A percentile compares a stretch with the other conserved stretches of the same genome.
phyloP scores from a whole-genome alignment of 2,888 invertebrate species.

The Frankliniella intonsa region DNA sequence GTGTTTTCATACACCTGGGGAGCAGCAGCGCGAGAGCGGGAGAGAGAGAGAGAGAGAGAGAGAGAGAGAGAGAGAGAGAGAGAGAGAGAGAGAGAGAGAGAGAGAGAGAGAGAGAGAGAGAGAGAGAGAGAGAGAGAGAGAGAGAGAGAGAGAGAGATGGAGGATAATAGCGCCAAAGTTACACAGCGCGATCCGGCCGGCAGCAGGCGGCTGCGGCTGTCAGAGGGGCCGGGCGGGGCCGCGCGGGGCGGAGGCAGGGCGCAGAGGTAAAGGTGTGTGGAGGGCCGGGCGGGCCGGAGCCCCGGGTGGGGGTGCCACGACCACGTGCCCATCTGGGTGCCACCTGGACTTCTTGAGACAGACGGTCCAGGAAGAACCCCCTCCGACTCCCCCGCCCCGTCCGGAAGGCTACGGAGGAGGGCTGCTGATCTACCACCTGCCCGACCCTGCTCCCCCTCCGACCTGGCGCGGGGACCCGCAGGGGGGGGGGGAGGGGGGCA shows the following conservation, averaged over 20 bases:
- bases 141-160: neutral
- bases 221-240: neutral
- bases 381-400: neutral
- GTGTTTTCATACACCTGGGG: too few relatives aligned
- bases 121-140: too few relatives aligned
- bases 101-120: too few relatives aligned
- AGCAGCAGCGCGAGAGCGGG: too few relatives aligned
- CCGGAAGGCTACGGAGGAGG: conserved; percentile 6
- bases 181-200: neutral
- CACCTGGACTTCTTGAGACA: conserved; percentile 22
- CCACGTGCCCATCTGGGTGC: conserved; percentile 25
- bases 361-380: conserved; percentile 6
- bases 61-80: too few relatives aligned
- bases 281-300: neutral
- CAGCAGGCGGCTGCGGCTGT: neutral
- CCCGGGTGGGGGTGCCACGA: neutral
- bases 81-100: too few relatives aligned
- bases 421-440: conserved; percentile 19
- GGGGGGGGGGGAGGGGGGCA: neutral
- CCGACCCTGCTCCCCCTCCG: neutral
- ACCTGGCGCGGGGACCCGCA: neutral
- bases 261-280: neutral
- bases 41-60: too few relatives aligned
- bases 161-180: conserved; percentile 4
- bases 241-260: too few relatives aligned